Percentiles rank a stretch among this genome's conserved stretches.
Conservation (phyloP, 2,797 vertebrate genomes). For the Centroberyx gerrardi region DNA sequence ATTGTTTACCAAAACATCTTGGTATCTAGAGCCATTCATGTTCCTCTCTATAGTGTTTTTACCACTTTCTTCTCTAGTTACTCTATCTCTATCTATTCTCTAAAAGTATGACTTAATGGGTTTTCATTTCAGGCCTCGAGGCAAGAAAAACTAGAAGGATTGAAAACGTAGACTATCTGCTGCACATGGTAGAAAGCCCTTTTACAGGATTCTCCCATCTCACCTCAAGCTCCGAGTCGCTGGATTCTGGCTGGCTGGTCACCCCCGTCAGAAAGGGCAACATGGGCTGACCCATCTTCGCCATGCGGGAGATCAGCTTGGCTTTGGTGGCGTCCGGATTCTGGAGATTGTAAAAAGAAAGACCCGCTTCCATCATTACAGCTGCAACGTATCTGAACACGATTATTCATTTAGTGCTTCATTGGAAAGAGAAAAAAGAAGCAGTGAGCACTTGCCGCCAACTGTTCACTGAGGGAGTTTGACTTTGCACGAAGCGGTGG, state of each 20-base stretch:
- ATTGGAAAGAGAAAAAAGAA: not conserved
- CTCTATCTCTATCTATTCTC: not conserved
- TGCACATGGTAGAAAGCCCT: not conserved
- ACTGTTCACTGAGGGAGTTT: slow-evolving; percentile 93
- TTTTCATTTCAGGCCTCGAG: not conserved
- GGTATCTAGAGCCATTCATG: not conserved
- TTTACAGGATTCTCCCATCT: not conserved
- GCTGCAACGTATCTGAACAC: not conserved
- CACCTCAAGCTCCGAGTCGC: slow-evolving; percentile 96
- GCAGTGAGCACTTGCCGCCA: slow-evolving; percentile 82
- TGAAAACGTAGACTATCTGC: no score
- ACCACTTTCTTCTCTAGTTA: not conserved
- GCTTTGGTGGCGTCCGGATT: slow-evolving; percentile 95
- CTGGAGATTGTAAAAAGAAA: slow-evolving; percentile 71
- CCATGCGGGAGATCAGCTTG: slow-evolving; percentile 98
- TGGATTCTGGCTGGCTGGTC: slow-evolving; percentile 91
- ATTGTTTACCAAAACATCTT: no score
- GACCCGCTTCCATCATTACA: not conserved
- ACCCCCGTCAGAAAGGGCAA: slow-evolving; percentile 90
- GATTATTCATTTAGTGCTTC: not conserved
- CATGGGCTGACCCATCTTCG: slow-evolving; percentile 99
- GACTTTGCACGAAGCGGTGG: slow-evolving; percentile 90
- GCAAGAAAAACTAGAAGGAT: not conserved
- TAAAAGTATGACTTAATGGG: not conserved
- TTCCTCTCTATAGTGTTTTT: not conserved